phyloP scores from a whole-genome alignment of 2,797 vertebrate genomes.

The Cygnus olor region DNA sequence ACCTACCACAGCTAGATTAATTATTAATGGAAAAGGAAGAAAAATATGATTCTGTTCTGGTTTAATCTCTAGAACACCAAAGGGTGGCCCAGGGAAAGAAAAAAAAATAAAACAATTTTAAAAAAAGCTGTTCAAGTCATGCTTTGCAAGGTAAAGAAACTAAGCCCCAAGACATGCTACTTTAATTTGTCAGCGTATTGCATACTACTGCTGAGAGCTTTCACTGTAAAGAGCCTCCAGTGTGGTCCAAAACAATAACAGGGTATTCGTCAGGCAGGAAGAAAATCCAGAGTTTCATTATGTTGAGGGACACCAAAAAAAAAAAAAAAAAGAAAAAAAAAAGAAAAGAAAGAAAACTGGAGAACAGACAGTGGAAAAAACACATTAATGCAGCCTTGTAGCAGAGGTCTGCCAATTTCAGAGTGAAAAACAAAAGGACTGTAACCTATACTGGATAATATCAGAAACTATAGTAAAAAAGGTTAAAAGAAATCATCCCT shows the following conservation, averaged over 20 bases:
- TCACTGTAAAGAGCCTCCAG: neutral
- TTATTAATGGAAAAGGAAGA: neutral
- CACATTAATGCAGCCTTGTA: neutral
- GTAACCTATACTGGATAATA: constrained; percentile 17
- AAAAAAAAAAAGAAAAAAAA: neutral
- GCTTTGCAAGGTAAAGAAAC: neutral
- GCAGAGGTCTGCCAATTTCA: constrained; percentile 13
- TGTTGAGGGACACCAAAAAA: neutral
- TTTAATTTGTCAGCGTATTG: neutral
- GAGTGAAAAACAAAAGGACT: neutral
- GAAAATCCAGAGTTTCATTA: constrained; percentile 14
- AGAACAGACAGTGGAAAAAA: constrained; percentile 27
- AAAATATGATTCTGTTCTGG: neutral
- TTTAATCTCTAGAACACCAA: neutral
- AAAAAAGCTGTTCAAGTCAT: neutral
- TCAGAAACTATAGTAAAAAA: constrained; percentile 25
- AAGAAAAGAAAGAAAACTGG: neutral
- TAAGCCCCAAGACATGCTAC: neutral
- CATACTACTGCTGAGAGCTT: neutral
- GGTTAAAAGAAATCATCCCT: constrained; percentile 1
- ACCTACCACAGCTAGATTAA: neutral
- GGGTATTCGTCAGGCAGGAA: neutral
- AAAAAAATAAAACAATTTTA: neutral
- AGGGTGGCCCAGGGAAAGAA: neutral
- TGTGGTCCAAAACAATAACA: constrained; percentile 25